phyloP scores from a whole-genome alignment of 2,888 invertebrate genomes.

The Caenorhabditis japonica region DNA sequence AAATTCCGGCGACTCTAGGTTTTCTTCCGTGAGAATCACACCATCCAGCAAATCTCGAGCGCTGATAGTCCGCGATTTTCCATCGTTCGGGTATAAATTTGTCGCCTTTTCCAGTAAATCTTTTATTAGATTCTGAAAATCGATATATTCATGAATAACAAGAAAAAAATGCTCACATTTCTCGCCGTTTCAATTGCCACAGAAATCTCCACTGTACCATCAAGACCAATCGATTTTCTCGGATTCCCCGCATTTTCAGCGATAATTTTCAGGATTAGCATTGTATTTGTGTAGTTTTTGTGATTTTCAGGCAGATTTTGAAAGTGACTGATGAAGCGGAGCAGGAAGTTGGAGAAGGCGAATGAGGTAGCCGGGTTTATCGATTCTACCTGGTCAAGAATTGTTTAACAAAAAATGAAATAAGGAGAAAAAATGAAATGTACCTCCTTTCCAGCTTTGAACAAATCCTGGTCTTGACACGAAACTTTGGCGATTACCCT shows the following conservation, averaged over 20 bases:
- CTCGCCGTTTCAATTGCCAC: neutral
- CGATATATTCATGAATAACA: neutral
- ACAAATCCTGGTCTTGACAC: slow-evolving; percentile 11
- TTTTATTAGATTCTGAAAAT: slow-evolving; percentile 25
- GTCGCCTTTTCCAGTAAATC: slow-evolving; percentile 25
- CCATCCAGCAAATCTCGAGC: slow-evolving; percentile 22
- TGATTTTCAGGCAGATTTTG: neutral
- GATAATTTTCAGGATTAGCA: slow-evolving; percentile 28
- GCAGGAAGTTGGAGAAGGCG: slow-evolving; percentile 8
- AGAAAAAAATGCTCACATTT: slow-evolving; percentile 6
- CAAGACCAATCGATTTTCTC: slow-evolving; percentile 1
- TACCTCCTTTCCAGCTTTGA: slow-evolving; percentile 21
- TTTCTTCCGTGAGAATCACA: slow-evolving; percentile 4
- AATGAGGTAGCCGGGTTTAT: neutral
- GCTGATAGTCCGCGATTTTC: slow-evolving; percentile 5
- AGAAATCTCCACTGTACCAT: neutral
- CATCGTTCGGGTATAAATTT: slow-evolving; percentile 22
- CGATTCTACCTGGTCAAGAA: slow-evolving; percentile 13
- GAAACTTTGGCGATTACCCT: slow-evolving; percentile 5
- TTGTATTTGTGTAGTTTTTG: slow-evolving; percentile 1
- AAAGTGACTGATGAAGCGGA: slow-evolving; percentile 11
- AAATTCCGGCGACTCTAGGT: slow-evolving; percentile 5
- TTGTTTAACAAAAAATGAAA: slow-evolving; percentile 1
- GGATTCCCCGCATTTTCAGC: slow-evolving; percentile 6
- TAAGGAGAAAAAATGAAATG: neutral